These are phyloP conservation scores for Pachyramphus minor DNA, from an alignment of 2,113 vertebrate genomes.

Conservation along the genomic window DNA sequence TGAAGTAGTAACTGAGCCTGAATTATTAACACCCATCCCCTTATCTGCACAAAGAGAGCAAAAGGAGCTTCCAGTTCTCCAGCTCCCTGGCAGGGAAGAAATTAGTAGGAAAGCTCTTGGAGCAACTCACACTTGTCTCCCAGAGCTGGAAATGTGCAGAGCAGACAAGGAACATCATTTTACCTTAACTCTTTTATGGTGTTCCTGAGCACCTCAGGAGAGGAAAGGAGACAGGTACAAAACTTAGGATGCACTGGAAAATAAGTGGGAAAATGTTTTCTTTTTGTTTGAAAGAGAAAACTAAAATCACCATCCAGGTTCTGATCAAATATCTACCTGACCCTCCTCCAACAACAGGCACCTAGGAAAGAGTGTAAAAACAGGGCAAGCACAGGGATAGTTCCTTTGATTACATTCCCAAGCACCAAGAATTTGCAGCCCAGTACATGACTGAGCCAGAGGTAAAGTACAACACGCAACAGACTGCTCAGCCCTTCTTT, in stretches of 20 bases:
- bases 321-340: neutral
- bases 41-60: neutral
- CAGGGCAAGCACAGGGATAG: neutral
- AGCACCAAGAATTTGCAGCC: neutral
- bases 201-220: neutral
- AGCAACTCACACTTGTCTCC: neutral
- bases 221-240: neutral
- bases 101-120: neutral
- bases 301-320: neutral
- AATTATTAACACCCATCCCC: neutral
- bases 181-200: neutral
- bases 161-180: neutral
- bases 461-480: neutral
- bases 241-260: neutral
- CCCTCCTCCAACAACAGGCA: neutral
- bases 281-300: neutral
- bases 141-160: neutral
- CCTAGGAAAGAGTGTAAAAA: neutral
- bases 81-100: neutral
- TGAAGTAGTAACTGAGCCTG: neutral
- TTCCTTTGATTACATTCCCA: neutral
- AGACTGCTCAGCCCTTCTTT: neutral
- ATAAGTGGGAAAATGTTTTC: neutral
- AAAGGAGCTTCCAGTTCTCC: neutral
- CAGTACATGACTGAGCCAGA: neutral